A percentile compares a stretch with the other conserved stretches of the same genome.
Conservation (phyloP, 2,797 vertebrate species). For the Tokudaia tokunoshimensis region DNA sequence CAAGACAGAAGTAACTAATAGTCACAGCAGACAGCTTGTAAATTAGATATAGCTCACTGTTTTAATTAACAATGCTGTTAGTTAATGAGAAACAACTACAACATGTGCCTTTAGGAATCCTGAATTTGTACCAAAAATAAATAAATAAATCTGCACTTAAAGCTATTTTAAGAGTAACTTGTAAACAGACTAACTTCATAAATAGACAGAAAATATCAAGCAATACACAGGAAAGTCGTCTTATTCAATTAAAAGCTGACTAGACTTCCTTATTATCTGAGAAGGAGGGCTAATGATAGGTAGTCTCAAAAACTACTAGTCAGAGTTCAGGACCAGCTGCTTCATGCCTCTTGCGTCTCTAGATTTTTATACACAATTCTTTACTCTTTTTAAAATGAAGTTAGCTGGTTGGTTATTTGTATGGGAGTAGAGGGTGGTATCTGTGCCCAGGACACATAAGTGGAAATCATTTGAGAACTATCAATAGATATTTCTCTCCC, state of each 20-base stretch:
- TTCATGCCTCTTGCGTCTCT: neutral
- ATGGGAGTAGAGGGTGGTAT: neutral
- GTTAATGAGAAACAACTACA: slow-evolving; percentile 80
- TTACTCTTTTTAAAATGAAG: neutral
- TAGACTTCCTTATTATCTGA: neutral
- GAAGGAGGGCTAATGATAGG: neutral
- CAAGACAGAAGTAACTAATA: slow-evolving; percentile 71
- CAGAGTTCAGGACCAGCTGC: neutral
- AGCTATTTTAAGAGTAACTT: slow-evolving; percentile 70
- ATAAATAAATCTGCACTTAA: slow-evolving; percentile 76
- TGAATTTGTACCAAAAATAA: slow-evolving; percentile 66
- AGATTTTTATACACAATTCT: neutral
- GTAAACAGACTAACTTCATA: slow-evolving; percentile 67
- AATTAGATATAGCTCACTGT: slow-evolving; percentile 82
- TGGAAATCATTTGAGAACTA: neutral
- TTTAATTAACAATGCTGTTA: slow-evolving; percentile 82
- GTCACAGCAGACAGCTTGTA: slow-evolving; percentile 77
- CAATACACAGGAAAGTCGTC: slow-evolving; percentile 24
- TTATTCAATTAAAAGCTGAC: neutral
- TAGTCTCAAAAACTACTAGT: neutral
- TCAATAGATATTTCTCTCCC: neutral
- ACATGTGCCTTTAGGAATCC: slow-evolving; percentile 57
- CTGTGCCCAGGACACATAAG: no score
- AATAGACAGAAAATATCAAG: neutral
- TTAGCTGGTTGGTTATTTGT: neutral